phyloP scores from a whole-genome alignment of 1,140 invertebrate species.

The Diprion similis region DNA sequence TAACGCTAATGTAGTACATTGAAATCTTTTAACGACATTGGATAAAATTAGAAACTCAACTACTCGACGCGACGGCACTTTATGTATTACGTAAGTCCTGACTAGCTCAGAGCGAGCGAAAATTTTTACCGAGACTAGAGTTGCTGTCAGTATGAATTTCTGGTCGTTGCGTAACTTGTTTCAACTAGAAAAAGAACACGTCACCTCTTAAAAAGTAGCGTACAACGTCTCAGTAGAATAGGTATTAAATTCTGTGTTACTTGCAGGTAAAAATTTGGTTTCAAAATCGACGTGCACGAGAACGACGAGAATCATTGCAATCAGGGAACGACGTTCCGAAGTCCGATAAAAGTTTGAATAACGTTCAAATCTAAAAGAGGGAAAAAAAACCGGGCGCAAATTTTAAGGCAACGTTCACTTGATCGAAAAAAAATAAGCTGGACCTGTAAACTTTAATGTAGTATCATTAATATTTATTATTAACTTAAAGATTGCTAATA shows the following conservation, averaged over 20 bases:
- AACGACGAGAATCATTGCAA: conserved; percentile 65
- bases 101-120: too few species aligned
- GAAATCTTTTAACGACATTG: too few species aligned
- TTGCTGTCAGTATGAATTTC: too few species aligned
- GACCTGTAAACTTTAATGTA: conserved; percentile 17
- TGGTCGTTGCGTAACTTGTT: too few species aligned
- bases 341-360: not conserved
- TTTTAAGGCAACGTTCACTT: not conserved
- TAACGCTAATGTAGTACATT: not conserved
- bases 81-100: too few species aligned
- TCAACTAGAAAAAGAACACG: too few species aligned
- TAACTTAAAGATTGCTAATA: not conserved
- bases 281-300: conserved; percentile 78
- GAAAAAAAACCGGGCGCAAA: not conserved
- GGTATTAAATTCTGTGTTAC: conserved; percentile 11
- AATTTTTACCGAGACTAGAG: too few species aligned
- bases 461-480: conserved; percentile 14
- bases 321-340: not conserved
- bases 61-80: too few species aligned
- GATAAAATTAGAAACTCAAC: too few species aligned
- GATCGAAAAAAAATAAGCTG: conserved; percentile 14
- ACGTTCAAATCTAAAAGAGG: not conserved
- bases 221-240: too few species aligned
- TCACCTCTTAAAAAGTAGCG: too few species aligned
- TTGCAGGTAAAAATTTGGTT: conserved; percentile 85